Evolutionary conservation across 2,888 invertebrate genomes (phyloP).

Genomic region (Drosophila nigricruria): DNA sequence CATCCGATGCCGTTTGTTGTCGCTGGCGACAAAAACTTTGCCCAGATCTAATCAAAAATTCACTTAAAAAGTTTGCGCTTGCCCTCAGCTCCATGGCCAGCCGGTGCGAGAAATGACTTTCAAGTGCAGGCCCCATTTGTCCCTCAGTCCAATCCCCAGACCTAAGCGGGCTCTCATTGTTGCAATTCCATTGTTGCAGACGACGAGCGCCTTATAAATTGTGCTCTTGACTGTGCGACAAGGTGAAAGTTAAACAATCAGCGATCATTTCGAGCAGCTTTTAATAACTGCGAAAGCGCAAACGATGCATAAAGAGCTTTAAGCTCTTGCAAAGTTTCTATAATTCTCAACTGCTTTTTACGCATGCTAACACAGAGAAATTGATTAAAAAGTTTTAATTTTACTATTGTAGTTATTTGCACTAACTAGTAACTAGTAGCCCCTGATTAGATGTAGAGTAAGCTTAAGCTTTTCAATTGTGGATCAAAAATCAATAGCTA

Average conservation of each 20-base stretch:
- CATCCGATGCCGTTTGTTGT: slow-evolving; percentile 55
- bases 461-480: too few relatives aligned
- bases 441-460: too few relatives aligned
- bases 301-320: slow-evolving; percentile 5
- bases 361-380: not conserved
- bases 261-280: slow-evolving; percentile 6
- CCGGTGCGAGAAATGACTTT: slow-evolving; percentile 53
- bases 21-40: slow-evolving; percentile 78
- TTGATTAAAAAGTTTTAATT: not conserved
- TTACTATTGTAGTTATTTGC: not conserved
- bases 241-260: slow-evolving; percentile 40
- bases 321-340: not conserved
- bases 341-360: not conserved
- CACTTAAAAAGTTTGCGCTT: slow-evolving; percentile 83
- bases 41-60: slow-evolving; percentile 84
- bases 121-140: slow-evolving; percentile 47
- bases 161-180: slow-evolving; percentile 39
- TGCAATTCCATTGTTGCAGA: slow-evolving; percentile 59
- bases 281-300: slow-evolving; percentile 2
- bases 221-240: slow-evolving; percentile 25
- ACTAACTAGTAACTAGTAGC: too few relatives aligned
- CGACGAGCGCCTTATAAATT: slow-evolving; percentile 57
- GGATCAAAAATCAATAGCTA: too few relatives aligned
- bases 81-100: slow-evolving; percentile 45
- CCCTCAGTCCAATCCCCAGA: not conserved